Percentiles rank a stretch among this genome's conserved stretches.
phyloP scores from a whole-genome alignment of 2,797 vertebrate genomes.

The Coregonus suidteri region DNA sequence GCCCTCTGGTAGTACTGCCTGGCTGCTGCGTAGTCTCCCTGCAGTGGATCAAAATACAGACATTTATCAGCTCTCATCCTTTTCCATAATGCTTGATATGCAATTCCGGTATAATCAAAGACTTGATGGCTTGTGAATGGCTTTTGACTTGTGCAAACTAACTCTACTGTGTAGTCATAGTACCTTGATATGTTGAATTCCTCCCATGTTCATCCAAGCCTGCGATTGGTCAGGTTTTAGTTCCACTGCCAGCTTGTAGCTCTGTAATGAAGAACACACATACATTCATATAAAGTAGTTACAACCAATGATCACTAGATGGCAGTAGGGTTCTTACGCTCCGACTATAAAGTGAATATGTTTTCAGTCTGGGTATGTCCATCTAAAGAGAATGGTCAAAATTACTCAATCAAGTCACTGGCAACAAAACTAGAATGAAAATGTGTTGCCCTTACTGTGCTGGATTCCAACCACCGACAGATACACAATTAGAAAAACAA shows the following conservation, averaged over 20 bases:
- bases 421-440: not conserved
- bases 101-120: not conserved
- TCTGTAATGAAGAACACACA: slow-evolving; percentile 69
- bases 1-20: slow-evolving; percentile 90
- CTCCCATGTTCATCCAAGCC: slow-evolving; percentile 99
- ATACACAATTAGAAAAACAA: slow-evolving; percentile 4
- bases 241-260: slow-evolving; percentile 87
- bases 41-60: slow-evolving; percentile 11
- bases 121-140: not conserved
- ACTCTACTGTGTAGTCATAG: not conserved
- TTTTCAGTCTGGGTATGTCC: not conserved
- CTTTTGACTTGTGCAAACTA: not conserved
- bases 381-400: not conserved
- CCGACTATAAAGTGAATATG: not conserved
- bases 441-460: not conserved
- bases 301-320: not conserved
- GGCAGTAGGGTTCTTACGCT: not conserved
- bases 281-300: slow-evolving; percentile 3
- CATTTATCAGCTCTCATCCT: not conserved
- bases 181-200: slow-evolving; percentile 98
- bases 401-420: not conserved
- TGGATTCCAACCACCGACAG: not conserved
- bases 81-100: not conserved
- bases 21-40: slow-evolving; percentile 92
- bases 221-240: slow-evolving; percentile 93